These are phyloP conservation scores for Hemithea aestivaria DNA, from an alignment of 2,888 invertebrate genomes.

Conservation along the genomic window DNA sequence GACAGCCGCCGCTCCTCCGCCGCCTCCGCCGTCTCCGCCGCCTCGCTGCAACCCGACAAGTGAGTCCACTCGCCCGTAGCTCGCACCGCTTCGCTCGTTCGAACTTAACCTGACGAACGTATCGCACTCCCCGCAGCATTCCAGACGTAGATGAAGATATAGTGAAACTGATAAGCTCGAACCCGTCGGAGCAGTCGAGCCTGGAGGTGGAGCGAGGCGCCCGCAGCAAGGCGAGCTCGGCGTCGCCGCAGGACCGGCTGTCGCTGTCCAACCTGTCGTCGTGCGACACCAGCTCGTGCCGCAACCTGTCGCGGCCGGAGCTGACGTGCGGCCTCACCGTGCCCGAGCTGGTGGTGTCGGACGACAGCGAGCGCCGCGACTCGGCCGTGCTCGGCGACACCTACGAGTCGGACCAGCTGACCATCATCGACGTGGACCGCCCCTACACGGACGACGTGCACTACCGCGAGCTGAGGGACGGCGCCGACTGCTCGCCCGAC, in stretches of 20 bases:
- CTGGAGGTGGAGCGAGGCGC: constrained; percentile 56
- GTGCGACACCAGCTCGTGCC: constrained; percentile 72
- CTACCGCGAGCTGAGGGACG: constrained; percentile 54
- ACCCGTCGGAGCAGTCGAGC: constrained; percentile 49
- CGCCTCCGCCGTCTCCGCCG: constrained; percentile 67
- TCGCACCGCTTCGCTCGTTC: too few relatives aligned
- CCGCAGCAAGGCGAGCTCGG: constrained; percentile 49
- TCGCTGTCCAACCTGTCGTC: constrained; percentile 68
- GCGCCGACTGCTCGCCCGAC: constrained; percentile 65
- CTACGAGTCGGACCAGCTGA: constrained; percentile 81
- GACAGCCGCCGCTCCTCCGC: constrained; percentile 87
- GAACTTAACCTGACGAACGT: too few relatives aligned
- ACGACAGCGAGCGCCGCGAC: constrained; percentile 66
- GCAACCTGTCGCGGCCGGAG: constrained; percentile 60
- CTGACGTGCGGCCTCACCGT: constrained; percentile 66
- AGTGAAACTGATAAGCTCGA: constrained; percentile 67
- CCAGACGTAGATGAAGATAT: constrained; percentile 78
- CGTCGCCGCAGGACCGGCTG: constrained; percentile 58
- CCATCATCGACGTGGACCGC: constrained; percentile 82
- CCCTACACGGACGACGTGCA: constrained; percentile 72
- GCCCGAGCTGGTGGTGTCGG: constrained; percentile 72
- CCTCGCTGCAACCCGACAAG: constrained; percentile 69
- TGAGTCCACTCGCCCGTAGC: constrained; percentile 28
- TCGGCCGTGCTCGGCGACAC: constrained; percentile 73
- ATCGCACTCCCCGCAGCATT: constrained; percentile 54